phyloP scores from a whole-genome alignment of 2,888 invertebrate species.

The Cataglyphis altisquamis region DNA sequence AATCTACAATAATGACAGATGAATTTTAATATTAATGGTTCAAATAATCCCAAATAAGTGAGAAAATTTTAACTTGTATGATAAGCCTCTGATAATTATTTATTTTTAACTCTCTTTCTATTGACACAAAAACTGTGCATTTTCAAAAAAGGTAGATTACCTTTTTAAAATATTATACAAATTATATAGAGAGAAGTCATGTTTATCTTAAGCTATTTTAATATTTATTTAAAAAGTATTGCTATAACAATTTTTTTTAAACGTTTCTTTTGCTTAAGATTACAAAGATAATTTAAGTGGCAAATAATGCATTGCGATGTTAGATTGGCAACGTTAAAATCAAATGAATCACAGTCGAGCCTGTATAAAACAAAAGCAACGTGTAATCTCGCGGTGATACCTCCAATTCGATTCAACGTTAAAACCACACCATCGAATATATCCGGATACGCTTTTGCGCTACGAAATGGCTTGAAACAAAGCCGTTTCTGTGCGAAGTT shows the following conservation, averaged over 20 bases:
- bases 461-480: slow-evolving; percentile 41
- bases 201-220: too few relatives aligned
- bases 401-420: slow-evolving; percentile 51
- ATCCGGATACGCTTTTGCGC: slow-evolving; percentile 55
- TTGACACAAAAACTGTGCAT: too few relatives aligned
- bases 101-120: too few relatives aligned
- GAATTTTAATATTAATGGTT: too few relatives aligned
- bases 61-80: background rate
- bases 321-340: background rate
- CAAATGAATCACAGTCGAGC: background rate
- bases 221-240: background rate
- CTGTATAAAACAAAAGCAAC: slow-evolving; percentile 19
- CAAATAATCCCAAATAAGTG: background rate
- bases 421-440: slow-evolving; percentile 62
- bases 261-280: background rate
- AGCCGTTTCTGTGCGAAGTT: slow-evolving; percentile 58
- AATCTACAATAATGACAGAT: too few relatives aligned
- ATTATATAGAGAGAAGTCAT: too few relatives aligned
- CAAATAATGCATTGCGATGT: background rate
- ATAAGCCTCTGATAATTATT: too few relatives aligned
- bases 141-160: too few relatives aligned
- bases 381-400: slow-evolving; percentile 42
- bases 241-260: background rate
- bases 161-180: too few relatives aligned
- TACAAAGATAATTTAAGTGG: background rate